Evolutionary conservation across 2,113 vertebrate species (phyloP).

Genomic region (Lasiurus cinereus): DNA sequence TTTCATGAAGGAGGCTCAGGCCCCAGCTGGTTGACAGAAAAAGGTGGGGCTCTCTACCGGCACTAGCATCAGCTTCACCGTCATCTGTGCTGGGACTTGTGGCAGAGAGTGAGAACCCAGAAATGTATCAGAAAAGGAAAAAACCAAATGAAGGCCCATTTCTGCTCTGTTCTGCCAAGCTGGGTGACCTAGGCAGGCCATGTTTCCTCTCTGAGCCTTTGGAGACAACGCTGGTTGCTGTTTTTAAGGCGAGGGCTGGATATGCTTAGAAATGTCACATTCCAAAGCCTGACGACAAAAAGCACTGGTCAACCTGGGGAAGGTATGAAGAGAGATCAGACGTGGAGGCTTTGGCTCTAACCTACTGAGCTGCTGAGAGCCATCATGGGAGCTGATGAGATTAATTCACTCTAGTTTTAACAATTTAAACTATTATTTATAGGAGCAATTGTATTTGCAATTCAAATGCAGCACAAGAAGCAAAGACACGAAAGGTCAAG

Average conservation of each 20-base stretch:
- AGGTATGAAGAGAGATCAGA: neutral
- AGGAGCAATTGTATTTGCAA: constrained; percentile 34
- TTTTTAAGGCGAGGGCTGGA: constrained; percentile 28
- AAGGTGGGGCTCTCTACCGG: neutral
- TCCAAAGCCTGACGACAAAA: neutral
- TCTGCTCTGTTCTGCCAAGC: neutral
- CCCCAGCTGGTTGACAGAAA: neutral
- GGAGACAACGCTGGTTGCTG: neutral
- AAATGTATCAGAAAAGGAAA: neutral
- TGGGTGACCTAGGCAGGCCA: neutral
- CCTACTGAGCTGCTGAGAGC: constrained; percentile 65
- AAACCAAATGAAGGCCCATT: neutral
- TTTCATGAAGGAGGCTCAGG: neutral
- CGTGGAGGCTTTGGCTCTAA: constrained; percentile 35
- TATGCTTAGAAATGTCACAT: neutral
- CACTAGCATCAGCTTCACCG: neutral
- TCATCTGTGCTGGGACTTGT: neutral
- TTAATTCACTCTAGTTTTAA: no score
- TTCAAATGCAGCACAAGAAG: constrained; percentile 53
- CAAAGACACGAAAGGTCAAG: constrained; percentile 60
- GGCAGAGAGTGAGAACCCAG: neutral
- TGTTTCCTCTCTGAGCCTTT: neutral
- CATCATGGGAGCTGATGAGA: constrained; percentile 51
- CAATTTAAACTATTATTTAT: constrained; percentile 64
- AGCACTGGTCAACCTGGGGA: neutral